Conservation (phyloP, 2,797 vertebrate species). For the Sciurus vulgaris region DNA sequence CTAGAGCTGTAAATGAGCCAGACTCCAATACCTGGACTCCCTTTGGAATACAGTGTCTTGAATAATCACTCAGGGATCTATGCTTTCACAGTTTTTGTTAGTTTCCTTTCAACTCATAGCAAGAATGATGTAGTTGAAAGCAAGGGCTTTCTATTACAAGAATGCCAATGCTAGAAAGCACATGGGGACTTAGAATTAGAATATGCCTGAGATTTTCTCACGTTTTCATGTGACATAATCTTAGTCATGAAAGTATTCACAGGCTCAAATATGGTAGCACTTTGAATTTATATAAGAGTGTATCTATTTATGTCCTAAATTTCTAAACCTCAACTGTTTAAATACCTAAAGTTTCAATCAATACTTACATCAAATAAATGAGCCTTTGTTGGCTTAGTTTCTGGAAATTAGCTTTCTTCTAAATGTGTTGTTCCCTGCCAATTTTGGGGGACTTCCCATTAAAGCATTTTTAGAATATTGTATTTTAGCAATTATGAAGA, state of each 20-base stretch:
- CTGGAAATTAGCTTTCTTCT: conserved; percentile 6
- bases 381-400: neutral
- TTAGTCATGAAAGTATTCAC: neutral
- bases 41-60: neutral
- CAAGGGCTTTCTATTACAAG: neutral
- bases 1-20: neutral
- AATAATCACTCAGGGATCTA: fast-evolving
- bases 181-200: neutral
- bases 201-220: neutral
- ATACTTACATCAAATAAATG: neutral
- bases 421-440: neutral
- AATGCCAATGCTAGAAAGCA: neutral
- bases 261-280: neutral
- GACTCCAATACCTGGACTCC: neutral
- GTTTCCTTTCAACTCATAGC: neutral
- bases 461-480: neutral
- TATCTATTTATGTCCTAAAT: neutral
- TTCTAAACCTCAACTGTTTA: neutral
- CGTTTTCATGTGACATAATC: neutral
- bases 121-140: neutral
- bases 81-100: neutral
- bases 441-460: neutral
- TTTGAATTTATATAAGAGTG: conserved; percentile 37
- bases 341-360: neutral
- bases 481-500: neutral